phyloP scores from a whole-genome alignment of 2,113 vertebrate species.

The Numida meleagris region DNA sequence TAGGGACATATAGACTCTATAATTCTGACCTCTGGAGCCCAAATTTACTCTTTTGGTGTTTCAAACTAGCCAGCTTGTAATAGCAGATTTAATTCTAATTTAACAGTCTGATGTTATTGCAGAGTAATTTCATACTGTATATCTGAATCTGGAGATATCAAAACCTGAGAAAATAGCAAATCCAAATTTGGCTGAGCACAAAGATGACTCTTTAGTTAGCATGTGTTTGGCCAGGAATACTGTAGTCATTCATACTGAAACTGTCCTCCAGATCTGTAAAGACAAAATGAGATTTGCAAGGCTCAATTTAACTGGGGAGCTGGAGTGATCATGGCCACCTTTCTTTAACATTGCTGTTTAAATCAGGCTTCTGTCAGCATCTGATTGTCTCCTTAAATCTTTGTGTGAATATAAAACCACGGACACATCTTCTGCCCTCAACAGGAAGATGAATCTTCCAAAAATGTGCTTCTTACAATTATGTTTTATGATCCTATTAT shows the following conservation, averaged over 20 bases:
- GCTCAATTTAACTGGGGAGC: conserved; percentile 12
- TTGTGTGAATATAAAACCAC: conserved; percentile 38
- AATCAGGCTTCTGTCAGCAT: conserved; percentile 43
- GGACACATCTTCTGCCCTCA: background rate
- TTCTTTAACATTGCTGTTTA: conserved; percentile 25
- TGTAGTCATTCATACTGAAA: background rate
- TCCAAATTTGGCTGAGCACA: background rate
- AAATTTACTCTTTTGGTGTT: background rate
- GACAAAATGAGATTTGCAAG: background rate
- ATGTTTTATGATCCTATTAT: conserved; percentile 70
- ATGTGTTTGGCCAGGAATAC: background rate
- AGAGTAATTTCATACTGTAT: background rate
- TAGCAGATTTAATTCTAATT: background rate
- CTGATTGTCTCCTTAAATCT: conserved; percentile 52
- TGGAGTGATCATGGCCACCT: conserved; percentile 28
- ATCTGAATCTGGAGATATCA: background rate
- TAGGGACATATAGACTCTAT: background rate
- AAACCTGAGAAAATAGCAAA: background rate
- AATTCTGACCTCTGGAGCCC: background rate
- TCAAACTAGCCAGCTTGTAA: background rate
- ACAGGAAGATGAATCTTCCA: conserved; percentile 50
- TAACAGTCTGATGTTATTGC: background rate
- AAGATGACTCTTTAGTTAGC: background rate
- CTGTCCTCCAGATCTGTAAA: background rate
- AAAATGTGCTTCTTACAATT: conserved; percentile 54